Percentiles rank a stretch among this genome's conserved stretches.
Evolutionary conservation across 1,140 invertebrate species (phyloP).

Genomic region (Cotesia glomerata): DNA sequence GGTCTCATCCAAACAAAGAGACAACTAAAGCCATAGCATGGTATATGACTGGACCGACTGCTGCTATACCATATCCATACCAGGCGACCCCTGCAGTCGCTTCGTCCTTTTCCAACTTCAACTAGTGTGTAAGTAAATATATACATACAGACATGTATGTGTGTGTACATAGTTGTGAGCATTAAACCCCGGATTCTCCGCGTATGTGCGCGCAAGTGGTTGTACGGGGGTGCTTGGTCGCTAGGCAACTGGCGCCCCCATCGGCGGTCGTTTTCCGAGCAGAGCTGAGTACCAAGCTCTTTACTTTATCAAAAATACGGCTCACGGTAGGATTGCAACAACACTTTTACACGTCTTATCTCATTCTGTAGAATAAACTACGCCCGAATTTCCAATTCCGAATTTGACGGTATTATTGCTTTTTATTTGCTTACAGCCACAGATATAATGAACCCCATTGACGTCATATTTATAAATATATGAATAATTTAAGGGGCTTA

Average conservation of each 20-base stretch:
- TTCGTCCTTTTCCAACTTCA: neutral
- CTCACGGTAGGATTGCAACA: neutral
- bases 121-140: neutral
- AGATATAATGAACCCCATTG: neutral
- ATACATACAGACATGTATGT: too few species aligned
- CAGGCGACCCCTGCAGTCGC: neutral
- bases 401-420: neutral
- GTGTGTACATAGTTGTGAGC: neutral
- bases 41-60: conserved; percentile 1
- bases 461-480: too few species aligned
- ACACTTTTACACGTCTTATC: neutral
- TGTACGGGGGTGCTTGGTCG: conserved; percentile 38
- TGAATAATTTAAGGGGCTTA: too few species aligned
- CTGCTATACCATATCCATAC: too few species aligned
- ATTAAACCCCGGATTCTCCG: conserved; percentile 10
- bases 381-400: too few species aligned
- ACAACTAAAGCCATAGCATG: conserved; percentile 25
- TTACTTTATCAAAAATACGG: conserved; percentile 10
- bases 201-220: conserved; percentile 36
- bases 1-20: conserved; percentile 37
- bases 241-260: conserved; percentile 57
- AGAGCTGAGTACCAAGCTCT: neutral
- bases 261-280: conserved; percentile 27
- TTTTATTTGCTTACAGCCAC: neutral
- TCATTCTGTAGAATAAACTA: too few species aligned